A percentile compares a stretch with the other conserved stretches of the same genome.
Conservation (phyloP, 2,888 invertebrate species). For the Drosophila kokeensis region DNA sequence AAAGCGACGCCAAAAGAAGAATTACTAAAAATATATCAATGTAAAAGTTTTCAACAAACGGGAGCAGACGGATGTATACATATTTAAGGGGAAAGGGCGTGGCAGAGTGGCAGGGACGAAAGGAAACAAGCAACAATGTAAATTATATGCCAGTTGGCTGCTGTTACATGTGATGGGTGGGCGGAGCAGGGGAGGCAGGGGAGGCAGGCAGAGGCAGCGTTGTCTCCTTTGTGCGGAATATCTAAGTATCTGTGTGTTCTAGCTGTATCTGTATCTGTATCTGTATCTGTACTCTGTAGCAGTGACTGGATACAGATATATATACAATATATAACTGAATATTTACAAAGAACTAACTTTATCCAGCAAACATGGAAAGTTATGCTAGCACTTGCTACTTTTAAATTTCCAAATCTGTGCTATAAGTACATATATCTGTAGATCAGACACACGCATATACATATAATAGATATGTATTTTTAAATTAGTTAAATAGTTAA, state of each 20-base stretch:
- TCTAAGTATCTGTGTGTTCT: conserved; percentile 12
- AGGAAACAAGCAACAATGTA: conserved; percentile 77
- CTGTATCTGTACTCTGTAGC: not conserved
- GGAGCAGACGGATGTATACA: conserved; percentile 18
- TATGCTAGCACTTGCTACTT: conserved; percentile 4
- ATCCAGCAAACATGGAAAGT: conserved; percentile 24
- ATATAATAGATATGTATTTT: conserved; percentile 6
- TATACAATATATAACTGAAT: conserved; percentile 13
- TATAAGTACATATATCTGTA: not conserved
- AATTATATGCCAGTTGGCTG: conserved; percentile 77
- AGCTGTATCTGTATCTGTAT: conserved; percentile 14
- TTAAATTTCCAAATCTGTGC: conserved; percentile 6
- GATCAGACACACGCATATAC: not conserved
- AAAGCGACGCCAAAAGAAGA: conserved; percentile 59
- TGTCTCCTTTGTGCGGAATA: conserved; percentile 50
- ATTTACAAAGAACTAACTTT: conserved; percentile 31
- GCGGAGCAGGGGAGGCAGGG: not conserved
- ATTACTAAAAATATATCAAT: conserved; percentile 79
- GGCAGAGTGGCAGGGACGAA: conserved; percentile 14
- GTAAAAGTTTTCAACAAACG: conserved; percentile 63
- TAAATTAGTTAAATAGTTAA: conserved; percentile 7
- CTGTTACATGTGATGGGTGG: conserved; percentile 11
- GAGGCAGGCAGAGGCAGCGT: not conserved
- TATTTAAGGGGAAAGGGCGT: not conserved
- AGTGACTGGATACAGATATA: not conserved